Evolutionary conservation across 2,888 invertebrate species (phyloP).

Genomic region (Metallyticus violacea): DNA sequence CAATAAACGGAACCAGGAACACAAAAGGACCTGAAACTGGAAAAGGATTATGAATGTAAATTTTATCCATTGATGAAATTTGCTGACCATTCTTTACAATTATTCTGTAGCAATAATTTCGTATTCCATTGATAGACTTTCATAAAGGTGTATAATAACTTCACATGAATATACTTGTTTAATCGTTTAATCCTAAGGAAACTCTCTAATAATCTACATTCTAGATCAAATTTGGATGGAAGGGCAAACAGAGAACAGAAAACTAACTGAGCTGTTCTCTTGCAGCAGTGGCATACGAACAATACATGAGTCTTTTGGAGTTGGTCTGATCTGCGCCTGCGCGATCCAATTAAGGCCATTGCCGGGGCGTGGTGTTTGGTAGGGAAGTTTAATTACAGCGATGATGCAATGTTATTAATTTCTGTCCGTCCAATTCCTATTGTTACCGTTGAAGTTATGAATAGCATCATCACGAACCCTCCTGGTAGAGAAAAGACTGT

Average conservation of each 20-base stretch:
- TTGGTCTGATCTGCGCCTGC: background rate
- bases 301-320: background rate
- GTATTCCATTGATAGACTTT: too few species aligned
- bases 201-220: background rate
- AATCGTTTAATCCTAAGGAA: background rate
- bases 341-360: background rate
- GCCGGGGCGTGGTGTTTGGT: background rate
- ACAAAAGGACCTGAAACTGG: too few species aligned
- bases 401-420: constrained; percentile 11
- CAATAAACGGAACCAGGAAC: too few species aligned
- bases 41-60: too few species aligned
- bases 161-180: too few species aligned
- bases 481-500: background rate
- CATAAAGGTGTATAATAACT: too few species aligned
- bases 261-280: background rate
- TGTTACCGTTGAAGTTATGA: background rate
- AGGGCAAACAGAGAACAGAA: background rate
- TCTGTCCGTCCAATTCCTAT: background rate
- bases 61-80: too few species aligned
- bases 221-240: background rate
- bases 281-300: background rate
- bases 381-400: constrained; percentile 1
- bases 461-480: background rate
- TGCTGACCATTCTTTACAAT: too few species aligned
- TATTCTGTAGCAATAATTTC: too few species aligned